Conservation (phyloP, 2,888 invertebrate species). For the Drosophila longiperda region DNA sequence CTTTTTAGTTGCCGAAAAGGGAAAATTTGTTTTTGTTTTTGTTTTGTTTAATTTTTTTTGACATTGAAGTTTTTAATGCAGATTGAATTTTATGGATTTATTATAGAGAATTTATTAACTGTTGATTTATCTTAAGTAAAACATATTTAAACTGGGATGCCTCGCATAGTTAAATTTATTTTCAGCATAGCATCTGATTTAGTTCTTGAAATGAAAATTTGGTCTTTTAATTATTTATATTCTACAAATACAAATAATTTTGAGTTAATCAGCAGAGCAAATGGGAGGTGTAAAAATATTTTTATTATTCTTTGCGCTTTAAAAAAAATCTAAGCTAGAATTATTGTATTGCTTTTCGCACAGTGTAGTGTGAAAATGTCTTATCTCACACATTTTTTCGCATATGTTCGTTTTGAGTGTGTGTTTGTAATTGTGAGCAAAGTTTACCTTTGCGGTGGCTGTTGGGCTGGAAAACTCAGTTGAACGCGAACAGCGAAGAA, state of each 20-base stretch:
- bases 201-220: not conserved
- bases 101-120: not conserved
- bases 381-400: constrained; percentile 29
- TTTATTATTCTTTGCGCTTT: not conserved
- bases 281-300: not conserved
- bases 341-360: not conserved
- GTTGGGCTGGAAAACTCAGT: constrained; percentile 65
- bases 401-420: not conserved
- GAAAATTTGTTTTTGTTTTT: not conserved
- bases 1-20: not conserved
- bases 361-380: constrained; percentile 24
- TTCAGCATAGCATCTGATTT: not conserved
- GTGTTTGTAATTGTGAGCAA: constrained; percentile 34
- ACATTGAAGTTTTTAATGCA: not conserved
- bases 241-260: not conserved
- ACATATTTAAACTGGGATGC: not conserved
- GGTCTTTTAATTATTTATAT: not conserved
- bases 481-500: constrained; percentile 58
- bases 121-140: not conserved
- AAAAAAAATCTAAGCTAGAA: not conserved
- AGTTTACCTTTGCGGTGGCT: constrained; percentile 68
- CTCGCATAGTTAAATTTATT: not conserved
- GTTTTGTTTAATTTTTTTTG: not conserved
- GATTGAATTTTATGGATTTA: not conserved
- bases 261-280: not conserved